These are phyloP conservation scores for Alloscopus bannaensis DNA, from an alignment of 2,888 invertebrate species.

Conservation along the genomic window DNA sequence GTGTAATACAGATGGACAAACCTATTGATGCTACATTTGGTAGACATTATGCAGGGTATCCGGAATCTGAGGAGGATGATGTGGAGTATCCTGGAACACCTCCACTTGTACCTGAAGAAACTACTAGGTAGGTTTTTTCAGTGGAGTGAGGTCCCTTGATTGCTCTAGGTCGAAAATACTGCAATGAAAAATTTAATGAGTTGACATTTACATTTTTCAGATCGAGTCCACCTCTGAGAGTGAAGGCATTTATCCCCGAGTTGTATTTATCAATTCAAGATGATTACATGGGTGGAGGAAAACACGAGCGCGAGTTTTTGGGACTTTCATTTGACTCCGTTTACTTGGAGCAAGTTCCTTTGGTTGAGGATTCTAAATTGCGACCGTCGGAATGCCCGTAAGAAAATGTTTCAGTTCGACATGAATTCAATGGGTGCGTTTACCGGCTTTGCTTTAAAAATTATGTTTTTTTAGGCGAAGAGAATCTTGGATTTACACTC, in stretches of 20 bases:
- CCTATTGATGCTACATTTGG: no score
- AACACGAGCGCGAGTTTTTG: constrained; percentile 37
- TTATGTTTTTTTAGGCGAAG: constrained; percentile 43
- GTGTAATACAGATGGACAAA: no score
- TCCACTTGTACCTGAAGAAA: no score
- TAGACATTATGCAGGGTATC: no score
- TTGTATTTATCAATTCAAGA: constrained; percentile 47
- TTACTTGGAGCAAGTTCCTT: constrained; percentile 39
- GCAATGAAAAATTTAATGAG: no score
- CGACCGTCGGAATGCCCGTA: constrained; percentile 53
- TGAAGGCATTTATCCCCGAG: constrained; percentile 46
- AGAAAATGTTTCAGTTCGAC: not conserved
- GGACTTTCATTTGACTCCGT: constrained; percentile 44
- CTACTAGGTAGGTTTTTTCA: no score
- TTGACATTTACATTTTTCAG: no score
- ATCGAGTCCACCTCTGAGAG: constrained; percentile 35
- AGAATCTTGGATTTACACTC: constrained; percentile 51
- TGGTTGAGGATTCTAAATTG: constrained; percentile 43
- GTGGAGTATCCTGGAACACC: constrained; percentile 30
- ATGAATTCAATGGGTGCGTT: no score
- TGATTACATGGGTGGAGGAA: constrained; percentile 3
- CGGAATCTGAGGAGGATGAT: not conserved
- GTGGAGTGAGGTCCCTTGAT: no score
- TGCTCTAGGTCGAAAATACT: no score
- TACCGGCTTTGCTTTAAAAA: not conserved